Base-by-base conservation (phyloP, 2,797 vertebrate species). In the Ctenopoma multispine region DNA sequence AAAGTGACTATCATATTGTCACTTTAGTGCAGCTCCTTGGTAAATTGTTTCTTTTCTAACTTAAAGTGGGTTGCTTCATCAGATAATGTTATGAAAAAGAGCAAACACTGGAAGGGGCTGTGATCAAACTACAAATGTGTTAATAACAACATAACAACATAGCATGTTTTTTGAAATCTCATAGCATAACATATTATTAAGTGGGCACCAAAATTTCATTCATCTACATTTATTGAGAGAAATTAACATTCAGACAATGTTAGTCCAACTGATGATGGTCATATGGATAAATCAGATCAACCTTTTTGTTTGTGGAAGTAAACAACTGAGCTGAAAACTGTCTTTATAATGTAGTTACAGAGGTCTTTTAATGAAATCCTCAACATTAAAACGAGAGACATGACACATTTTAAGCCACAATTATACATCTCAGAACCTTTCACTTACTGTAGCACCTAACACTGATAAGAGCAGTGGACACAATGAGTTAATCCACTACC, bases 1-100 rank as follows among this genome's bases (percentile, higher is more conserved):
- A 57, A 11, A 36, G 44, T 54, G 10, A 12, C 47, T 59, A 58
- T 75, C 13, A 48, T n/a, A 34, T 41, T 55, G 59, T 60, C 15
- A 56, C 17, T 48, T 57, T 40, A 44, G 24, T 43, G 14, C 46
- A 40, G 38, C 24, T 29, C 12, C 4, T n/a, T 21, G 41, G 11
- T 67, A 48, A 43, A 15, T 70, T 64, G 31, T 54, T 64, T 56
- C 14, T 50, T 15, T 14, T 29, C n/a, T 24, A 15, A 21, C 8
- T 40, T 60, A n/a, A 54, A 41, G 36, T 27, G 6, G 2, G 6
- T 9, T 27, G 2, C 48, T 24, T 69, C 57, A 44, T 50, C 54
- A 58, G 65, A 49, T 9, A n/a, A 8, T 10, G 38, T 11, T 58
- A 34, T 12, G 24, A 51, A 23, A 4, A 23, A 13, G 14, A 38